Evolutionary conservation across 2,113 vertebrate species (phyloP).

Genomic region (Pristiophorus japonicus): DNA sequence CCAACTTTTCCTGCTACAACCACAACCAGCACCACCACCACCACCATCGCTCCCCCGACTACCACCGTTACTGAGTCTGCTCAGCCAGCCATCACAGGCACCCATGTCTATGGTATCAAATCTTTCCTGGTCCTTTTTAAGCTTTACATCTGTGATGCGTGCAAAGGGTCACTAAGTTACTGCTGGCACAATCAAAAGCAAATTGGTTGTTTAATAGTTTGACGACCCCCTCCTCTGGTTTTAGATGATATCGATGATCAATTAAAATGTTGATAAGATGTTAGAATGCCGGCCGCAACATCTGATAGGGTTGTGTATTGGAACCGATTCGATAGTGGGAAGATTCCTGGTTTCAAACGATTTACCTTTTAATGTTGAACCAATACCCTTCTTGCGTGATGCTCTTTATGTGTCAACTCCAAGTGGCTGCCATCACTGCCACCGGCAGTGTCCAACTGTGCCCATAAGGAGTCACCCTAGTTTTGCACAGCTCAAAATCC

Average conservation of each 20-base stretch:
- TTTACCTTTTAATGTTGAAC: not conserved
- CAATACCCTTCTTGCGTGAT: not conserved
- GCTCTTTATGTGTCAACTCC: not conserved
- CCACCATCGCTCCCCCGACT: constrained; percentile 43
- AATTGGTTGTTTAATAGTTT: not conserved
- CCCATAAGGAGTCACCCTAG: not conserved
- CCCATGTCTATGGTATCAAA: constrained; percentile 27
- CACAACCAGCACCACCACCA: constrained; percentile 45
- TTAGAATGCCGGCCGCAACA: not conserved
- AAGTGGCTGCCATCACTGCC: not conserved
- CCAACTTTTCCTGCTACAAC: constrained; percentile 42
- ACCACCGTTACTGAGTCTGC: constrained; percentile 40
- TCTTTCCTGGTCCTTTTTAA: constrained; percentile 19
- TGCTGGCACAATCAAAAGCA: not conserved
- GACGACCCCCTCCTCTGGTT: not conserved
- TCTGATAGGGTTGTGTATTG: not conserved
- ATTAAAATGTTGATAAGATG: not conserved
- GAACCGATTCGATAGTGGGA: not conserved
- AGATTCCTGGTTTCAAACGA: not conserved
- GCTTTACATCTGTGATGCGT: not conserved
- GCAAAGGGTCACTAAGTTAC: not conserved
- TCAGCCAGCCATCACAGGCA: constrained; percentile 45
- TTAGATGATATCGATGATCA: not conserved
- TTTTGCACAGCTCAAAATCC: not conserved
- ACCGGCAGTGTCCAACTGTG: not conserved